phyloP scores from a whole-genome alignment of 2,888 invertebrate species.

The Strigamia maritima region DNA sequence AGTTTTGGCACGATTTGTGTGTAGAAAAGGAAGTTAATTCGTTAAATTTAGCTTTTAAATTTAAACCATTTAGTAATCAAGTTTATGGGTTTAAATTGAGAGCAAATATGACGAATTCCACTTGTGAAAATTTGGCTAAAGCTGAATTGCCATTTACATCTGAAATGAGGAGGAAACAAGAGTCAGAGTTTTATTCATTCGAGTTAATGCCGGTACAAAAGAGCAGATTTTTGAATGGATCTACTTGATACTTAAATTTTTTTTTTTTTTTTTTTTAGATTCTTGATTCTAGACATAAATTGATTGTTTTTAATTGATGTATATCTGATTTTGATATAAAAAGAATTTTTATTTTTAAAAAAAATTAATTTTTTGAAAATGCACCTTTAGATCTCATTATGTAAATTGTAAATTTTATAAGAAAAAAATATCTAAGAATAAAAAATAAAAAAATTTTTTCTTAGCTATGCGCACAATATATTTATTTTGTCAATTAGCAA shows the following conservation, averaged over 20 bases:
- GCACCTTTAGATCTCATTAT: neutral
- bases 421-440: neutral
- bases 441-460: neutral
- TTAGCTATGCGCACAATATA: too few species aligned
- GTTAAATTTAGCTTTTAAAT: slow-evolving; percentile 28
- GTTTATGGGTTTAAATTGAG: slow-evolving; percentile 41
- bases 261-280: too few species aligned
- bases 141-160: slow-evolving; percentile 42
- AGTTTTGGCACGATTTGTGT: slow-evolving; percentile 40
- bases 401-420: neutral
- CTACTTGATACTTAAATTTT: neutral
- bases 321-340: too few species aligned
- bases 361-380: neutral
- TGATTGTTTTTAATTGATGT: neutral
- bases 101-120: slow-evolving; percentile 11
- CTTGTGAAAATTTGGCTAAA: slow-evolving; percentile 42
- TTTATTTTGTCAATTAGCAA: too few species aligned
- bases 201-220: neutral
- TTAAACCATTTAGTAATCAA: slow-evolving; percentile 40
- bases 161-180: slow-evolving; percentile 39
- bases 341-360: too few species aligned
- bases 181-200: slow-evolving; percentile 12
- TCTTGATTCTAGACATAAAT: neutral
- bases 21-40: slow-evolving; percentile 34
- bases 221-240: neutral